phyloP scores from a whole-genome alignment of 2,113 vertebrate genomes.

The Apteryx mantelli region DNA sequence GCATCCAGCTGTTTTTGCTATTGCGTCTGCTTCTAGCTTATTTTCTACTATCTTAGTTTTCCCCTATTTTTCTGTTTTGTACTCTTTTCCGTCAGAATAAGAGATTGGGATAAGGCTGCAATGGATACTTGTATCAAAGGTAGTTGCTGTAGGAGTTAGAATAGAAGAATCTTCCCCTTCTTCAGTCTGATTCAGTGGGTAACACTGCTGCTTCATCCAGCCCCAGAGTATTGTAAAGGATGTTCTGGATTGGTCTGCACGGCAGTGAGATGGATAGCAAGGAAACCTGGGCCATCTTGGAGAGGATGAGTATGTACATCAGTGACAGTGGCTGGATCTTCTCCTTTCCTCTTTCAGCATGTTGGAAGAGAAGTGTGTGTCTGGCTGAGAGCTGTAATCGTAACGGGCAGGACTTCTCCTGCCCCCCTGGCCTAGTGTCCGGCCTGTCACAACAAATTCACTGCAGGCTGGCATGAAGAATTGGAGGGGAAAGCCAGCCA shows the following conservation, averaged over 20 bases:
- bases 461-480: fast-evolving
- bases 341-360: background rate
- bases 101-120: background rate
- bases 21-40: background rate
- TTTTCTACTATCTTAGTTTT: background rate
- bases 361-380: background rate
- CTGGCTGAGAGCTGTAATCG: background rate
- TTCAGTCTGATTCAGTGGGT: background rate
- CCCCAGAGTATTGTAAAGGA: fast-evolving
- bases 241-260: background rate
- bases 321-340: background rate
- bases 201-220: background rate
- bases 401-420: background rate
- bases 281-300: background rate
- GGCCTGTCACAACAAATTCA: background rate
- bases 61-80: background rate
- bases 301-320: background rate
- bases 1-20: background rate
- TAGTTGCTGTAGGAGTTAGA: background rate
- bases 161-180: background rate
- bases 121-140: background rate
- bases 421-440: background rate
- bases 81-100: background rate
- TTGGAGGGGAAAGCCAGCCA: background rate
- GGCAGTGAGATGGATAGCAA: background rate